Conservation (phyloP, 2,797 vertebrate genomes). For the Falco berigora region DNA sequence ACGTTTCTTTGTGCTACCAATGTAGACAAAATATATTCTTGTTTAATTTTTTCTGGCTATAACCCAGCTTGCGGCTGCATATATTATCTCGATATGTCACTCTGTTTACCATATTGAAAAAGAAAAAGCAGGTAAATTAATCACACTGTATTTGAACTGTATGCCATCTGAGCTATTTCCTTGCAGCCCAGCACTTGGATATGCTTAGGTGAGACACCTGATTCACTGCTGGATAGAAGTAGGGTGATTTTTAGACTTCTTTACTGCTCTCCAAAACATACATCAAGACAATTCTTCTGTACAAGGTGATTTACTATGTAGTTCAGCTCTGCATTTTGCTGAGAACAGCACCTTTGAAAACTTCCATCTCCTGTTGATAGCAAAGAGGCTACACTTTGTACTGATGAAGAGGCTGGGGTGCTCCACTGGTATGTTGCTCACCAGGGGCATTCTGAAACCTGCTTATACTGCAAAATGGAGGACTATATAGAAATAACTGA, state of each 20-base stretch:
- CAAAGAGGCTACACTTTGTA: background rate
- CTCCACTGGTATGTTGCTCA: background rate
- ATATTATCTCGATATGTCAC: background rate
- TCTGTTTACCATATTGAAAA: background rate
- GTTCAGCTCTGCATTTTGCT: background rate
- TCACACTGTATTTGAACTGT: background rate
- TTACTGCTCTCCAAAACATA: background rate
- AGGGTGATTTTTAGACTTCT: background rate
- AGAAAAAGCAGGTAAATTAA: background rate
- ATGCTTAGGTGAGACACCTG: background rate
- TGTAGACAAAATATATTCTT: background rate
- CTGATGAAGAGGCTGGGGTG: background rate
- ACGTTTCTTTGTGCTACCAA: too few relatives aligned
- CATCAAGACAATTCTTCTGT: background rate
- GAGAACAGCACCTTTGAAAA: background rate
- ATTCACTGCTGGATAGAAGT: background rate
- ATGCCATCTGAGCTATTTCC: background rate
- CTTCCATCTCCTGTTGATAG: background rate
- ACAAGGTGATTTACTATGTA: background rate
- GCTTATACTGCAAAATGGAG: background rate
- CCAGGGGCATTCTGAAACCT: background rate
- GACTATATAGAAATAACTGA: background rate
- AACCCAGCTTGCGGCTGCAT: background rate
- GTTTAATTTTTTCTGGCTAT: background rate
- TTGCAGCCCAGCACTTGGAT: background rate